phyloP scores from a whole-genome alignment of 2,888 invertebrate genomes.

The Laothoe populi region DNA sequence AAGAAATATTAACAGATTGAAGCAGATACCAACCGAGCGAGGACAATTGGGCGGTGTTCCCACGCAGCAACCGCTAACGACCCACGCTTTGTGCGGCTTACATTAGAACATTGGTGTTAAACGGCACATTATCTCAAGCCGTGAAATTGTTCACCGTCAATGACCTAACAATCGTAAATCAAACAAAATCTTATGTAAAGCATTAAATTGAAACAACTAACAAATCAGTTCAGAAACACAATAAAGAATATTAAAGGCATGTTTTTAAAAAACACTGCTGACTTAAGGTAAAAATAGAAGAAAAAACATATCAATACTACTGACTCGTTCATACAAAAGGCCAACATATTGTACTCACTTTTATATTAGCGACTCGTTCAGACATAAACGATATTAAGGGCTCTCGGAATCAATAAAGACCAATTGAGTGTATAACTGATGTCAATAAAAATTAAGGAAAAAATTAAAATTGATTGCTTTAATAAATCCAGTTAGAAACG shows the following conservation, averaged over 20 bases:
- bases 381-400: not conserved
- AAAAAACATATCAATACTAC: not conserved
- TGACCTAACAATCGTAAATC: conserved; percentile 28
- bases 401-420: conserved; percentile 18
- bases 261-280: too few species aligned
- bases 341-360: too few species aligned
- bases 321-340: too few species aligned
- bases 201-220: not conserved
- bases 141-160: conserved; percentile 45
- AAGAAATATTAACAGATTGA: conserved; percentile 22
- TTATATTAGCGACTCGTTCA: not conserved
- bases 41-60: conserved; percentile 65
- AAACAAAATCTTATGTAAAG: not conserved
- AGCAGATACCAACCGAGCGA: conserved; percentile 22
- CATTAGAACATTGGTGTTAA: conserved; percentile 57
- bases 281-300: not conserved
- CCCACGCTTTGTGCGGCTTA: conserved; percentile 56
- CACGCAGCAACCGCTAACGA: conserved; percentile 62
- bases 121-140: conserved; percentile 50
- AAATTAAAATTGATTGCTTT: conserved; percentile 38
- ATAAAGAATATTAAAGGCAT: too few species aligned
- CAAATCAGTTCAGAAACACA: too few species aligned
- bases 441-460: conserved; percentile 25
- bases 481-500: not conserved
- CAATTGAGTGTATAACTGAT: conserved; percentile 33